These are phyloP conservation scores for Agrochola litura DNA, from an alignment of 2,888 invertebrate species.

Conservation along the genomic window DNA sequence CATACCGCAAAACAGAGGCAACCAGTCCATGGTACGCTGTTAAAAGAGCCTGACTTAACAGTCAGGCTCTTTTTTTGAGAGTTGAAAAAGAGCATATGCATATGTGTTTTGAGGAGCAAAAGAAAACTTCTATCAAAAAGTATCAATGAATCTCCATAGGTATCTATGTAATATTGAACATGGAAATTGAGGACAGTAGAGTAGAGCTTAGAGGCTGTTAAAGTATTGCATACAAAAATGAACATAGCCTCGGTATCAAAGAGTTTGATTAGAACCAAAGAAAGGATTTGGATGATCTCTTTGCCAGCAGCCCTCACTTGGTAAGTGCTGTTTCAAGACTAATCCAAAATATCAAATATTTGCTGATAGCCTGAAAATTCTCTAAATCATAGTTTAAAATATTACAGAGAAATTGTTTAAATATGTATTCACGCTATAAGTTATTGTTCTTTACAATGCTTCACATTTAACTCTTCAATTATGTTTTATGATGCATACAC, in stretches of 20 bases:
- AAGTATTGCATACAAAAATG: background rate
- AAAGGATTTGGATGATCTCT: background rate
- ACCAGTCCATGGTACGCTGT: no score
- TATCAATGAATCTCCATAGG: background rate
- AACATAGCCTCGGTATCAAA: background rate
- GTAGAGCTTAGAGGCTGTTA: background rate
- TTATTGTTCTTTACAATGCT: conserved; percentile 6
- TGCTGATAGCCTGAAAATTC: background rate
- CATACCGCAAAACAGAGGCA: no score
- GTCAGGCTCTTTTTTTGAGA: no score
- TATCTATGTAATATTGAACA: background rate
- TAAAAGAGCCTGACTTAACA: no score
- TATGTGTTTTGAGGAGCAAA: conserved; percentile 13
- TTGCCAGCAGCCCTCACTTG: background rate
- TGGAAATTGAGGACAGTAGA: background rate
- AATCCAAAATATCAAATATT: background rate
- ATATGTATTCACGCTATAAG: background rate
- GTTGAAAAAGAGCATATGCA: no score
- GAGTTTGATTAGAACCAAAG: background rate
- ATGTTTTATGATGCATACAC: conserved; percentile 40
- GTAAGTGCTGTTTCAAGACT: background rate
- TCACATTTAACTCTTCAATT: conserved; percentile 27
- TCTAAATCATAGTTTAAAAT: background rate
- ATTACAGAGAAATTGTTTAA: background rate
- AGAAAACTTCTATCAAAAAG: conserved; percentile 25